Base-by-base conservation (phyloP, 2,797 vertebrate genomes). In the Crypturellus tataupa region DNA sequence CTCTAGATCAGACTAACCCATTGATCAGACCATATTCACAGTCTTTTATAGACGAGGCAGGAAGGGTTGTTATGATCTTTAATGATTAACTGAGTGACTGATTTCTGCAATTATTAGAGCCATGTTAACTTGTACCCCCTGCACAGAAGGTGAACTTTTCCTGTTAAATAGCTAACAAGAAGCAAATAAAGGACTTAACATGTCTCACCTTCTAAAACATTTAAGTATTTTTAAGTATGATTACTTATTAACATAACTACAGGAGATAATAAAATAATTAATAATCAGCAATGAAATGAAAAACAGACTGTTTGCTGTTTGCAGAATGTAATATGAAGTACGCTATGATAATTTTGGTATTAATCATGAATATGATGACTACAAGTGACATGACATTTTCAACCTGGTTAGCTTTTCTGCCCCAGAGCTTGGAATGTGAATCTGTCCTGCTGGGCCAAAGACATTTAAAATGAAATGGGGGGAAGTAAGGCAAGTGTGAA, bases 221-320 rank as follows among this genome's bases (percentile, higher is more conserved):
- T 88, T 76, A 79, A 63, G 91, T 80, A 56, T 44, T 35, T 39
- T 84, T 85, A 84, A 95, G 63, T 88, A 35, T 81, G 78, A 85
- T 88, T 80, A 42, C 53, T 85, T 95, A 81, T 39, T 91, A 96
- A 71, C 56, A 55, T 59, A 81, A 68, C 75, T 82, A 85, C 23
- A 39, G 60, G 85, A 79, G 85, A 64, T 82, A 95, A 95, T 88
- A 91, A 86, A 95, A 81, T 81, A 84, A 96, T 92, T 95, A 91
- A 91, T 81, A 92, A 86, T 68, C 73, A 64, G 67, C 46, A 94
- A 80, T 17, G 18, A 86, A 86, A 88, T 16, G 31, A 91, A 88
- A 93, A 85, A 0, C 33, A 89, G 68, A 31, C 55, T 55, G 70
- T 46, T 49, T 59, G n/a, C 81, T 87, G 69, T 60, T 94, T 9